phyloP scores from a whole-genome alignment of 2,113 vertebrate species.

The Crotalus tigris region DNA sequence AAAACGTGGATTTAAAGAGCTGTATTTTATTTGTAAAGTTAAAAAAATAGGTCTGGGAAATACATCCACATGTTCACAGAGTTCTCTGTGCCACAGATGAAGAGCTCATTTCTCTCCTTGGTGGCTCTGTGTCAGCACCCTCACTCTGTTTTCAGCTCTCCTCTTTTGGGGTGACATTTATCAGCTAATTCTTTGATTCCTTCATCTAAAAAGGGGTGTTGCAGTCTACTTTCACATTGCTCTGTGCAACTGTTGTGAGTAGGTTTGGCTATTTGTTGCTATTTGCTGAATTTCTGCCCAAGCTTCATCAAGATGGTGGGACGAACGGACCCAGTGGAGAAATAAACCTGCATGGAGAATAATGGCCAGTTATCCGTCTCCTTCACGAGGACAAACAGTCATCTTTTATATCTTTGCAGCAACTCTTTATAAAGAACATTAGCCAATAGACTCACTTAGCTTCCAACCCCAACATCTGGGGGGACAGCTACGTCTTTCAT shows the following conservation, averaged over 20 bases:
- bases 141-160: background rate
- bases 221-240: rapidly evolving
- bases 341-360: conserved; percentile 74
- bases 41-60: rapidly evolving
- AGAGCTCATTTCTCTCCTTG: rapidly evolving
- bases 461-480: background rate
- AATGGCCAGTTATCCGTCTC: background rate
- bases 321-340: conserved; percentile 73
- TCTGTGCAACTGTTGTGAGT: background rate
- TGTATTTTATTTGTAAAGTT: background rate
- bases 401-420: background rate
- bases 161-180: background rate
- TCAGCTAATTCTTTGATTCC: background rate
- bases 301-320: conserved; percentile 72
- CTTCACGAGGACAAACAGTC: background rate
- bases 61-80: background rate
- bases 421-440: background rate
- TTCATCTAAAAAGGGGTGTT: background rate
- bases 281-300: conserved; percentile 72
- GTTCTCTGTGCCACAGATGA: background rate
- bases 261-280: conserved; percentile 6
- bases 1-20: background rate
- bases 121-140: too few species aligned
- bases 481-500: background rate
- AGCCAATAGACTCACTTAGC: background rate